Base-by-base conservation (phyloP, 2,113 vertebrate species). In the Corythoichthys intestinalis region DNA sequence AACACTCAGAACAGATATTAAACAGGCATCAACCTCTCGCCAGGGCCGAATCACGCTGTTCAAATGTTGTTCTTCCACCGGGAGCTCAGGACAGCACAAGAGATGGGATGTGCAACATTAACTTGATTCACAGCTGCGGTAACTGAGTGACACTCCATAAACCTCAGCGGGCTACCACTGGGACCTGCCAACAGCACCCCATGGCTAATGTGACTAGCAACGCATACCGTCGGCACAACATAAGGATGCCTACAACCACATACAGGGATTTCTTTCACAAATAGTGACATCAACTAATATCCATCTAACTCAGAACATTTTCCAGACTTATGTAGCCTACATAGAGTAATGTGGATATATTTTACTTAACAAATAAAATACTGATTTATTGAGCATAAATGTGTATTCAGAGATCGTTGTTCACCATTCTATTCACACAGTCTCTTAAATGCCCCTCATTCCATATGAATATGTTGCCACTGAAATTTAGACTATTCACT, bases 51-150 rank as follows among this genome's bases (percentile, higher is more conserved):
- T 91, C 89, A 89, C 83, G 86, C 90, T 90, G 86, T 89, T 91
- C 90, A 91, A 90, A 91, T 90, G 90, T 90, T 90, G 90, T 91
- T 90, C 88, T 88, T 91, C 85, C 86, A 89, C 86, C 81, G 80
- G 85, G 87, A 88, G 85, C 73, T 71, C 84, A 83, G 87, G 87
- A 89, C 86, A 87, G 86, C 86, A 82, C 84, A 86, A 82, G 86
- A 89, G 88, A 90, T 87, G 88, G 90, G 88, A 90, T 88, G 81
- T 91, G 88, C 90, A 88, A 91, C 90, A 91, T 91, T 90, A 91
- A 90, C 85, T 89, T 91, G 90, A 91, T 90, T 89, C 90, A 88
- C 86, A 73, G 86, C 86, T 46, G 81, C 81, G 3, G 82, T 81
- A 74, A 87, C 88, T 89, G 90, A 91, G 90, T 91, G 90, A 90